phyloP scores from a whole-genome alignment of 2,888 invertebrate species.

The Drosophila rubida region DNA sequence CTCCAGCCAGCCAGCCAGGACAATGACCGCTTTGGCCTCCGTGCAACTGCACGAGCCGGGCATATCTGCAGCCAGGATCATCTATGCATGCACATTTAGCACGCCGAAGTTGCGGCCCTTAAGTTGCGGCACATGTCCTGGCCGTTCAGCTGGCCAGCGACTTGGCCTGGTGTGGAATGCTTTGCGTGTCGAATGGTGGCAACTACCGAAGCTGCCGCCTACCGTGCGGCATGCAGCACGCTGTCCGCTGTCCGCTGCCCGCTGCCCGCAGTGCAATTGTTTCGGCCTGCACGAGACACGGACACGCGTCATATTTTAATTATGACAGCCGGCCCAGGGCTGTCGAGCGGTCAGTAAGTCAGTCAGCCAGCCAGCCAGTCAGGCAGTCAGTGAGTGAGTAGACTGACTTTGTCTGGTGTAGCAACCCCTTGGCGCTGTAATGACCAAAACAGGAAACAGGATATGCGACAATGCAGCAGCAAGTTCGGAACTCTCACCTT shows the following conservation, averaged over 20 bases:
- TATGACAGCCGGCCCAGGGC: slow-evolving; percentile 70
- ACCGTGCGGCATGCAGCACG: slow-evolving; percentile 20
- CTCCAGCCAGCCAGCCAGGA: slow-evolving; percentile 44
- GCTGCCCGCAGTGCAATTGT: slow-evolving; percentile 65
- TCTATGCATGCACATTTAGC: slow-evolving; percentile 45
- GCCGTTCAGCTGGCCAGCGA: slow-evolving; percentile 41
- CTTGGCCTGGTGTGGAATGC: slow-evolving; percentile 41
- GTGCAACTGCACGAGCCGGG: neutral
- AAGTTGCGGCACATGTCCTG: slow-evolving; percentile 50
- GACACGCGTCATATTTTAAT: slow-evolving; percentile 80
- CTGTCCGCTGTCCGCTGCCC: slow-evolving; percentile 1
- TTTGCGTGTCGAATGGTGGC: slow-evolving; percentile 72
- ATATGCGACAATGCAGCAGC: slow-evolving; percentile 48
- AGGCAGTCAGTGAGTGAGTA: slow-evolving; percentile 13
- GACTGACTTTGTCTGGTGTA: slow-evolving; percentile 32
- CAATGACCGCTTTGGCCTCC: slow-evolving; percentile 54
- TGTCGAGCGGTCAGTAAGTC: slow-evolving; percentile 51
- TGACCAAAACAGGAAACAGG: slow-evolving; percentile 63
- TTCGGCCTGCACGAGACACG: slow-evolving; percentile 59
- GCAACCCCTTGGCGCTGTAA: slow-evolving; percentile 55
- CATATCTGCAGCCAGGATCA: neutral
- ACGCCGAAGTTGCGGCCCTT: slow-evolving; percentile 41
- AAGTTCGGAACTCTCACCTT: slow-evolving; percentile 49
- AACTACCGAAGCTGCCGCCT: slow-evolving; percentile 36
- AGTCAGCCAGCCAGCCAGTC: slow-evolving; percentile 17